These are phyloP conservation scores for Drosophila acutilabella DNA, from an alignment of 2,888 invertebrate genomes.

Conservation along the genomic window DNA sequence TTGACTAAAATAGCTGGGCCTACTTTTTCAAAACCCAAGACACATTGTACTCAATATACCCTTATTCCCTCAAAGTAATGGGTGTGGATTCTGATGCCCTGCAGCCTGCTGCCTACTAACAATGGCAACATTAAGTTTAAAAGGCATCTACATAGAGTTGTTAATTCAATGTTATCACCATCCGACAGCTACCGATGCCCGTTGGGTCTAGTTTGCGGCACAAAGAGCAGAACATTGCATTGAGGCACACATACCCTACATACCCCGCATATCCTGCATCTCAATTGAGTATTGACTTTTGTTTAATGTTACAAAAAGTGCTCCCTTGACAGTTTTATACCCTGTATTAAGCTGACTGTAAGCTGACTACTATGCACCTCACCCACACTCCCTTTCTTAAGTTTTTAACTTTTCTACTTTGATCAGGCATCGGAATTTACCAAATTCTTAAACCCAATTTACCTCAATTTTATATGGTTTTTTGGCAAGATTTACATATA, in stretches of 20 bases:
- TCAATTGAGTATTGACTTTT: background rate
- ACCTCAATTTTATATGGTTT: too few species aligned
- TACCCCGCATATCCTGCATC: background rate
- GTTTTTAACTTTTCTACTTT: too few species aligned
- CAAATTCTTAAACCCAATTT: too few species aligned
- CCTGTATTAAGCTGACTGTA: too few species aligned
- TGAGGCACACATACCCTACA: background rate
- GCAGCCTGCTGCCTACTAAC: conserved; percentile 34
- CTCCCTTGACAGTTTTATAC: too few species aligned
- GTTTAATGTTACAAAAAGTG: too few species aligned
- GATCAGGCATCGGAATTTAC: too few species aligned
- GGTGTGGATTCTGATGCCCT: conserved; percentile 37
- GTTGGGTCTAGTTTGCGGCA: conserved; percentile 12
- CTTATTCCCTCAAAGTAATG: background rate
- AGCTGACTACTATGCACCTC: too few species aligned
- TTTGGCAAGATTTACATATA: background rate
- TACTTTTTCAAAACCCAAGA: too few species aligned
- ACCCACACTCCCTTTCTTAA: too few species aligned
- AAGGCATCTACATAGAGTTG: conserved; percentile 33
- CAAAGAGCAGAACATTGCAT: background rate
- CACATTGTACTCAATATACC: background rate
- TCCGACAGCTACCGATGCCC: conserved; percentile 20
- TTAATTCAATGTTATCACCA: conserved; percentile 38
- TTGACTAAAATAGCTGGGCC: too few species aligned
- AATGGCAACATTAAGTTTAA: conserved; percentile 32